Base-by-base conservation (phyloP, 2,888 invertebrate species). In the Callyntrura sp. region DNA sequence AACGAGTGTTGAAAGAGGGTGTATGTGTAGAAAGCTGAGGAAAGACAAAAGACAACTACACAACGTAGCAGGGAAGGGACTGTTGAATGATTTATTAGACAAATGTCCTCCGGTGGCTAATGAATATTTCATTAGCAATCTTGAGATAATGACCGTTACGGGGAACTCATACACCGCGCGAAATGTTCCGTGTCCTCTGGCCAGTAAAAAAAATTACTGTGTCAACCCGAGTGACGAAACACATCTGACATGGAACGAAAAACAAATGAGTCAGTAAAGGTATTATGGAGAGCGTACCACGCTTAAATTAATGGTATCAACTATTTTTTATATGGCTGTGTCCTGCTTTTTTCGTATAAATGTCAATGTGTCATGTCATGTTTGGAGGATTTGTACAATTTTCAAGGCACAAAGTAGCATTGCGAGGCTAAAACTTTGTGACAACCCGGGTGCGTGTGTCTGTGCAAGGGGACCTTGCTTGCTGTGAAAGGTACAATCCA, bases 1-100 rank as follows among this genome's bases (percentile, higher is more conserved):
- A 35, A 35, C 35, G 2, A 6, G 1, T 57, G 57, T 57, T 57
- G 35, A 35, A 6, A 35, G 35, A 55, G n/a, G 9, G 6, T 57
- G 57, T 6, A 0, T 57, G 6, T 57, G 17, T 57, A 57, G 57
- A 14, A 17, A 57, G 6, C 35, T 17, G 17, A 57, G 57, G 57
- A 57, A n/a, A 20, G 20, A 60, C 20, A 60, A 20, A 23, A 0
- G 5, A 23, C 55, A 60, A 65, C 25, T 65, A 28, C 43, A 8
- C 43, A 45, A 35, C n/a, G 43, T 70, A 35, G 17, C 70, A 45
- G 17, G 17, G 0, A 65, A 43, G 17, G 14, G 43, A 45, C 70
- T 43, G 70, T 43, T 70, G 45, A 70, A 70, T 70, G 70, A 70
- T 70, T 70, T 70, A 70, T 70, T 11, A 45, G 70, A 23, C 4